Evolutionary conservation across 2,113 vertebrate species (phyloP).

Genomic region (Neodontobutis hainanensis): DNA sequence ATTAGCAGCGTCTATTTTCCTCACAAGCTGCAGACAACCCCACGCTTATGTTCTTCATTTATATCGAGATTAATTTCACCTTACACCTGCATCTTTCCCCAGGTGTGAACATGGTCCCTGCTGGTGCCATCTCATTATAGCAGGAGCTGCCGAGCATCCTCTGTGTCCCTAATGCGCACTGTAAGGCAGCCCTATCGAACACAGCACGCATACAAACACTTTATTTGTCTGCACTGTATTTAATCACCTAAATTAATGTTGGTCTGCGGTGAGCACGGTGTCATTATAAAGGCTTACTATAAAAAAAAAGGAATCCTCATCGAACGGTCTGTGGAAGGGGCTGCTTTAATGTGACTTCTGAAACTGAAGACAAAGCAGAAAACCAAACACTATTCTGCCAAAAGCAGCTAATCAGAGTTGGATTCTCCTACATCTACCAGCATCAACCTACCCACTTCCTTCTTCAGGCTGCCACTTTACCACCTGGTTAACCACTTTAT

Average conservation of each 20-base stretch:
- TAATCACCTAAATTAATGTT: neutral
- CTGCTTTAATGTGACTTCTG: slow-evolving; percentile 24
- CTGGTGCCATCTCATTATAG: slow-evolving; percentile 55
- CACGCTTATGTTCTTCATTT: slow-evolving; percentile 30
- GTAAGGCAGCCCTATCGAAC: slow-evolving; percentile 27
- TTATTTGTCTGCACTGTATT: neutral
- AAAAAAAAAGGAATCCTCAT: neutral
- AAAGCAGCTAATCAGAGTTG: slow-evolving; percentile 31
- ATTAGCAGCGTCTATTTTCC: neutral
- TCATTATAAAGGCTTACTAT: slow-evolving; percentile 1
- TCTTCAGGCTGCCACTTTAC: slow-evolving; percentile 15
- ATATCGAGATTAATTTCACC: slow-evolving; percentile 43
- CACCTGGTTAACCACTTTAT: neutral
- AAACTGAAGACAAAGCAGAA: slow-evolving; percentile 33
- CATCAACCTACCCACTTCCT: slow-evolving; percentile 16
- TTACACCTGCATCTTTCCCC: slow-evolving; percentile 24
- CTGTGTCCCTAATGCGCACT: slow-evolving; percentile 24
- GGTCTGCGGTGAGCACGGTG: neutral
- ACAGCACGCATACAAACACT: slow-evolving; percentile 6
- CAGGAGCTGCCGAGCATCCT: slow-evolving; percentile 47
- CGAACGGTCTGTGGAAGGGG: slow-evolving; percentile 16
- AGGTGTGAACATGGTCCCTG: slow-evolving; percentile 44
- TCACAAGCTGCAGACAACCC: neutral
- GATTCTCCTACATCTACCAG: slow-evolving; percentile 14
- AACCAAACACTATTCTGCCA: slow-evolving; percentile 33